phyloP scores from a whole-genome alignment of 2,113 vertebrate species.

The Rhynchopsitta pachyrhyncha region DNA sequence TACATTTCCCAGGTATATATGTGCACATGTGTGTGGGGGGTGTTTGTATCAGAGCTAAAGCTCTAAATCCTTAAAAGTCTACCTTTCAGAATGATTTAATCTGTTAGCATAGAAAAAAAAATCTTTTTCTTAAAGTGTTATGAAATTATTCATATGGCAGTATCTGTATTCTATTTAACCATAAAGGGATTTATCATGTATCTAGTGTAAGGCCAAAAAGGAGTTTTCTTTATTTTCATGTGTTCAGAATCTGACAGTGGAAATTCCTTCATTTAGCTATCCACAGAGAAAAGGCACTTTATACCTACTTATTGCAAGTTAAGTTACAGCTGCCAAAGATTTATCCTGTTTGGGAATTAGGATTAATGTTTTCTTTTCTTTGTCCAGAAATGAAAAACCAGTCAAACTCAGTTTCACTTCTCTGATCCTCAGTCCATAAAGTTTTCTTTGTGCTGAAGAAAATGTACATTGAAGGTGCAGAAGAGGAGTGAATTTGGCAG shows the following conservation, averaged over 20 bases:
- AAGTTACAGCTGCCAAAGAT: not conserved
- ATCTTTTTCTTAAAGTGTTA: not conserved
- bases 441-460: not conserved
- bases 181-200: not conserved
- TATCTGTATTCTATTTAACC: not conserved
- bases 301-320: not conserved
- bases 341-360: not conserved
- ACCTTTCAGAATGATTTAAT: not conserved
- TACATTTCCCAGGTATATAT: not conserved
- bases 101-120: not conserved
- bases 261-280: not conserved
- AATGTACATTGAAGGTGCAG: not conserved
- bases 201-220: not conserved
- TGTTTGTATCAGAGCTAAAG: not conserved
- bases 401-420: not conserved
- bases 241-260: not conserved
- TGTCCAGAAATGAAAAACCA: not conserved
- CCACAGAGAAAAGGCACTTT: not conserved
- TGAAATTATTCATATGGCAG: not conserved
- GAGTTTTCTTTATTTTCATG: not conserved
- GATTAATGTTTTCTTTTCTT: not conserved
- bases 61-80: not conserved
- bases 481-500: not conserved
- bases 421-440: not conserved
- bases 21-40: accelerated